Evolutionary conservation across 2,113 vertebrate genomes (phyloP), one percentile per base, ranked within the genome.

Genomic region (Ellobius talpinus): DNA sequence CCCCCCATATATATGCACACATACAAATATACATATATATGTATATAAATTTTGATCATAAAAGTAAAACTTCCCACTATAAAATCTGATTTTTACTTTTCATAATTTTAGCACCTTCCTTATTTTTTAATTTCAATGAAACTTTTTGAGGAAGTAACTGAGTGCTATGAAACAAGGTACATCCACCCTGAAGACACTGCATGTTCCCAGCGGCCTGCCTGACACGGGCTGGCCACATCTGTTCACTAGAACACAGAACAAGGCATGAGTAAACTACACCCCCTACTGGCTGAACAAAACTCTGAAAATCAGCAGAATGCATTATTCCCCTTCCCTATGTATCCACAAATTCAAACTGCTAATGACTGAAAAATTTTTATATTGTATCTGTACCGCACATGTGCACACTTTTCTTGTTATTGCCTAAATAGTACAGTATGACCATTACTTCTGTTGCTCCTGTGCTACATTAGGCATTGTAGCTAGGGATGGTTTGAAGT

Each of bases 241-340:
- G 45, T 17, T 87, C 31, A 29, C 1, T 77, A 9, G 12, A 0
- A 55, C 1, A 1, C 0, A 55, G 14, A 77, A 90, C 72, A 52
- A 92, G 47, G 93, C 33, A 8, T 50, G 92, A 98, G 92, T 91
- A 89, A 96, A 87, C 89, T 96, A 0, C 89, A 98, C 98, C 98
- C 98, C 95, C 98, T 99, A 77, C 97, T 98, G 99, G 97, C 97
- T 92, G 63, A 96, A 97, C 45, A 33, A 87, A 66, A 94, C 50
- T 96, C 5, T 95, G 68, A 96, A 97, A 97, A 85, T 39, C 21
- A 93, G 17, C 84, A 82, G 55, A 61, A 79, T 88, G 47, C 66
- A 50, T 21, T 36, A 9, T 29, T 82, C 33, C 24, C 36, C 45
- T 58, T 63, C n/a, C 17, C 5, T 58, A 66, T 9, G 39, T 3